Base-by-base conservation (phyloP, 2,888 invertebrate species). In the Hyposoter didymator region DNA sequence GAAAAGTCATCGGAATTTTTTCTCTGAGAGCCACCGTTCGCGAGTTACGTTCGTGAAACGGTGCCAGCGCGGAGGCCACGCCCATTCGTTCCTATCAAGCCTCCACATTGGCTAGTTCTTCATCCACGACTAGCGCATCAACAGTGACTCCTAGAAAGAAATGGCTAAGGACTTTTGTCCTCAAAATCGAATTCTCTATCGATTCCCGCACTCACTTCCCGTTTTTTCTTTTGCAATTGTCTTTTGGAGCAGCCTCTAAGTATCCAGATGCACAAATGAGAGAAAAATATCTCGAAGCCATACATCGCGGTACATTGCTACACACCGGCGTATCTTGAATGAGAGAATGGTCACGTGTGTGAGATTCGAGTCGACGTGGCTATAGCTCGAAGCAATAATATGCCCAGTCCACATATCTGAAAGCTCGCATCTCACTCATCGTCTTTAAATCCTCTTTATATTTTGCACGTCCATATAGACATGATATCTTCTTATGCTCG, bases 311-410 rank as follows among this genome's bases (percentile, higher is more conserved):
- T 78, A 67, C 45, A 81, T 81, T 73, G 62, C 78, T 49, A n/a
- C 39, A 67, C 84, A 81, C 85, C 88, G 87, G 80, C 90, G 89
- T 12, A 49, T 43, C 12, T 39, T 8, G 74, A 74, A 84, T 78
- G 49, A 62, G 81, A 62, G 83, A 89, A 91, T 91, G 91, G 90
- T 89, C 88, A 62, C 39, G 55, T 75, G 43, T 59, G 32, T 69
- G 70, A 35, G 32, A 74, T 64, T 62, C 67, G 49, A 39, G 64
- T 55, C 59, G 47, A 28, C 32, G 39, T 39, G 35, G 49, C 45
- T 74, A 78, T 62, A 82, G 62, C 52, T 22, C 45, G 64, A 66
- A 70, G 69, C 75, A 75, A 82, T 82, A 84, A 74, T 28, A 47
- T 78, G 78, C 82, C 81, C 49, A 32, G n/a, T 17, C 74, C 78